A percentile compares a stretch with the other conserved stretches of the same genome.
These are phyloP conservation scores for Yponomeuta evonymella DNA, from an alignment of 2,888 invertebrate species.

Conservation along the genomic window DNA sequence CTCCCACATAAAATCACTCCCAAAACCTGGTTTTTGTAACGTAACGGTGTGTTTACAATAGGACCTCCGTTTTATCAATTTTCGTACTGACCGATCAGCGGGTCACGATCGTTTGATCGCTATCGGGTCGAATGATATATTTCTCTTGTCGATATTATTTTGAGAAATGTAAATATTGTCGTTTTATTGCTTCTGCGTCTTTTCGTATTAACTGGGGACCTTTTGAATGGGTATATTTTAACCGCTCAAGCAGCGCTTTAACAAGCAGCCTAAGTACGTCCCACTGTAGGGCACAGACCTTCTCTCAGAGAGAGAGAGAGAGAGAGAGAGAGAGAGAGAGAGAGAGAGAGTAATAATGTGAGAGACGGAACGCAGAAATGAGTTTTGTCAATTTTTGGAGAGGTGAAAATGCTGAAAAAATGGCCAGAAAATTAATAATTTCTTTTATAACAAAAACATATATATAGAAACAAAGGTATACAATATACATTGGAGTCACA, in stretches of 20 bases:
- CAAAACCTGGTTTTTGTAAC: not conserved
- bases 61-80: conserved; percentile 42
- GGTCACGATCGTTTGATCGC: conserved; percentile 30
- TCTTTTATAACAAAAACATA: too few species aligned
- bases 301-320: too few species aligned
- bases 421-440: too few species aligned
- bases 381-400: too few species aligned
- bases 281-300: too few species aligned
- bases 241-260: not conserved
- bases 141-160: conserved; percentile 10
- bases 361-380: too few species aligned
- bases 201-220: not conserved
- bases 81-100: conserved; percentile 33
- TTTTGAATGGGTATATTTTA: not conserved
- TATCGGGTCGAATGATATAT: conserved; percentile 44
- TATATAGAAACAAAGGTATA: too few species aligned
- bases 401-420: too few species aligned
- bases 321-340: too few species aligned
- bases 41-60: not conserved
- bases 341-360: too few species aligned
- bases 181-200: not conserved
- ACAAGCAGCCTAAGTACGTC: too few species aligned
- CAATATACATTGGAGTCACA: not conserved
- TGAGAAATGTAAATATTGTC: conserved; percentile 23
- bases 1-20: too few species aligned